Percentiles rank a stretch among this genome's conserved stretches.
Evolutionary conservation across 2,797 vertebrate species (phyloP).

Genomic region (Caiman crocodilus): DNA sequence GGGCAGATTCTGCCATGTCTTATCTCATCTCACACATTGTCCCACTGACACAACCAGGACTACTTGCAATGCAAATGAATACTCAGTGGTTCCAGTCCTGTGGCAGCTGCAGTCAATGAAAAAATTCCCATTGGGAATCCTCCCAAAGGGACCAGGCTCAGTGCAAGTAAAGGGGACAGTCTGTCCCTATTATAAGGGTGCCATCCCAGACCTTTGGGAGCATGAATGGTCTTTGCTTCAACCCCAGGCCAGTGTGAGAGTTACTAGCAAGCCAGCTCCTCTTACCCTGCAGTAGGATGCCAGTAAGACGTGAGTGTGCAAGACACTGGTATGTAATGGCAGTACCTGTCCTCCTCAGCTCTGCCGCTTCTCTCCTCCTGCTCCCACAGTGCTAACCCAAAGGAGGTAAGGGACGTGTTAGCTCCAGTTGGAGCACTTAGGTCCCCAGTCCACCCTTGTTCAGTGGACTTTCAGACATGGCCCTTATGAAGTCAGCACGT

Average conservation of each 20-base stretch:
- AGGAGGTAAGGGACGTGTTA: background rate
- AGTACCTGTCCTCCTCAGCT: background rate
- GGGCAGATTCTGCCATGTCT: constrained; percentile 4
- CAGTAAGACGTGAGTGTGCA: background rate
- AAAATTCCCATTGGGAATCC: background rate
- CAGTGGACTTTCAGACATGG: background rate
- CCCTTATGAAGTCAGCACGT: background rate
- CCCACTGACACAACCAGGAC: background rate
- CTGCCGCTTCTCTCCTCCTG: background rate
- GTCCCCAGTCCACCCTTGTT: background rate
- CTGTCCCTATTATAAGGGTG: background rate
- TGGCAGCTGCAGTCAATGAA: background rate
- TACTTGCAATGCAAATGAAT: background rate
- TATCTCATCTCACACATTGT: background rate
- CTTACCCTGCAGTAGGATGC: background rate
- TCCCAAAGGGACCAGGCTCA: background rate
- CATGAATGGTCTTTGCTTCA: background rate
- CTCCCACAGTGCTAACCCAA: background rate
- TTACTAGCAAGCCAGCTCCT: background rate
- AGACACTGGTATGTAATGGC: background rate
- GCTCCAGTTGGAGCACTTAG: background rate
- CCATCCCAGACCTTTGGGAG: background rate
- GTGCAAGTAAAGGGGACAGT: background rate
- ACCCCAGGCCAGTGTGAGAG: background rate
- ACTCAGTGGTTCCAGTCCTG: background rate